Conservation (phyloP, 2,113 vertebrate genomes). For the Acrocephalus arundinaceus region DNA sequence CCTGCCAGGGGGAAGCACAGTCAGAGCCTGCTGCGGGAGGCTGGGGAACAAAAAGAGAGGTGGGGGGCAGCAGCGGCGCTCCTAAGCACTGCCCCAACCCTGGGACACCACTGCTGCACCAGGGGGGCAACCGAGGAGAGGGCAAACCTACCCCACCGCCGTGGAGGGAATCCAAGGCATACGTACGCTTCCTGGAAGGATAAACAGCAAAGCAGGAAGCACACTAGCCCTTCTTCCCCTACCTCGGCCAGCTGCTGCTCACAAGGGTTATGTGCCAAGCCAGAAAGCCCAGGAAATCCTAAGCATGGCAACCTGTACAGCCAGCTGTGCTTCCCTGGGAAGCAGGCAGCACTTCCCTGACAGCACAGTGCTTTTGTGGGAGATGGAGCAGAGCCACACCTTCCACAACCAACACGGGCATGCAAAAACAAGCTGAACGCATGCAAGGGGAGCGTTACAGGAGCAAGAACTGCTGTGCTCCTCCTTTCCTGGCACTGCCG, state of each 20-base stretch:
- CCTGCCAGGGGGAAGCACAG: constrained; percentile 67
- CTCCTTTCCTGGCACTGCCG: background rate
- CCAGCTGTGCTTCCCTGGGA: background rate
- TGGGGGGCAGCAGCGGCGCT: background rate
- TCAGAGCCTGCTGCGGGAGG: background rate
- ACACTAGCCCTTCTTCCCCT: background rate
- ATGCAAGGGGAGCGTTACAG: background rate
- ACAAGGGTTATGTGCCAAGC: background rate
- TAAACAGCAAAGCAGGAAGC: constrained; percentile 19
- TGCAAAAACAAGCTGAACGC: background rate
- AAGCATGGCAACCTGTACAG: background rate
- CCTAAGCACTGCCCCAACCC: constrained; percentile 1
- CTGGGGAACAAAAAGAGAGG: background rate
- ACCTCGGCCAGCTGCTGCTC: background rate
- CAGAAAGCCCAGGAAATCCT: background rate
- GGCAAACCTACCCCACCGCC: background rate
- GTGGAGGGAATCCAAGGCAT: constrained; percentile 21
- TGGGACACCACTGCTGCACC: constrained; percentile 26
- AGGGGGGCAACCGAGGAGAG: background rate
- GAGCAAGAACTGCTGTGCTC: background rate
- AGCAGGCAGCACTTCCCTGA: background rate
- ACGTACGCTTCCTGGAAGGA: constrained; percentile 20
- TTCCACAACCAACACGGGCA: background rate
- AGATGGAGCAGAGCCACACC: background rate
- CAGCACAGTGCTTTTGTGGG: background rate